Evolutionary conservation across 2,113 vertebrate genomes (phyloP), one percentile per base, ranked within the genome.

Genomic region (Brevimyrus niger): DNA sequence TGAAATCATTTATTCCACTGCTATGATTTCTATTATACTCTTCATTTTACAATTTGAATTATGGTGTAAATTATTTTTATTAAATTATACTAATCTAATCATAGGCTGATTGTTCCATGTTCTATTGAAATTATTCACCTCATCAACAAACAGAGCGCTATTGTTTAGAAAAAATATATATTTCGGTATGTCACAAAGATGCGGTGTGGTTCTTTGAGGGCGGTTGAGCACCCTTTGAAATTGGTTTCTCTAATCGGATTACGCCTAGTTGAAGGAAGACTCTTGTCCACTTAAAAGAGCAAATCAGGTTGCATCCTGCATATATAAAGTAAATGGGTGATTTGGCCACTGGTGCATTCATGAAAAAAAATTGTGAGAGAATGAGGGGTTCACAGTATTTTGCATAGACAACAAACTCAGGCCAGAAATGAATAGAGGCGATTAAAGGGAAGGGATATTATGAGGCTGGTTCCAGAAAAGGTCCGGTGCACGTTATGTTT

Each of bases 31-130:
- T 23, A 47, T 84, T 84, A 46, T 84, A 11, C 27, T 51, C 53
- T 87, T 38, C 17, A 38, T 19, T 38, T 35, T 27, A 35, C 46
- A 86, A 4, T 27, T n/a, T 51, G 27, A 53, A 38, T 31, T 53
- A 47, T 38, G 19, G 27, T 53, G 47, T 87, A 8, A 53, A 51
- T 53, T 47, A 35, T 50, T 69, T 9, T n/a, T 86, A 31, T 31
- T 86, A 86, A 86, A 51, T 84, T 46, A n/a, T 86, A 15, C 48
- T 19, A 55, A 86, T 51, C 84, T 48, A 85, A 86, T 51, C 23
- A 51, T n/a, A 19, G 42, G 51, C 27, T 51, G 46, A 86, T 86
- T 48, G 38, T 86, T 46, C 84, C 47, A n/a, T 51, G 48, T 86
- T 86, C 84, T 86, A 21, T 53, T 35, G 19, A 50, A 47, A 86